Base-by-base conservation (phyloP, 1,140 invertebrate genomes). In the Augochlora pura region DNA sequence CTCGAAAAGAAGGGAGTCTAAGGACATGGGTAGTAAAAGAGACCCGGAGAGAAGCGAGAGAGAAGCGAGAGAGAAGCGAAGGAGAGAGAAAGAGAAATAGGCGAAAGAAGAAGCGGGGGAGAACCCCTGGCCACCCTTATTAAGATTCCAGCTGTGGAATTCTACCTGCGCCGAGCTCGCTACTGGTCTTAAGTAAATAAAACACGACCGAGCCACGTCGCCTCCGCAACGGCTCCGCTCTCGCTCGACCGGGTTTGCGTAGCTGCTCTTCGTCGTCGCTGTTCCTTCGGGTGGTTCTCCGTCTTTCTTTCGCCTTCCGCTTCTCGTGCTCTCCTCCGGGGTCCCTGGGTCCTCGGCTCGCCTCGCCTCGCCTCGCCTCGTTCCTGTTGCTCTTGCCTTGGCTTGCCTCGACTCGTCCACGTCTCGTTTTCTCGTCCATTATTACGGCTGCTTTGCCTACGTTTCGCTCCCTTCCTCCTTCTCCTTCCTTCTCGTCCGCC, bases 121-220 rank as follows among this genome's bases (percentile, higher is more conserved):
- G 91, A 91, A 91, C 88, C 89, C 76, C 91, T 91, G 92, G 67
- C 88, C 89, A 91, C 92, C 91, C 92, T 93, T 93, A 92, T 93
- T 93, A 93, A 92, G 89, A 93, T 92, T 92, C 92, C 91, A 92
- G 88, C 88, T 89, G 89, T 91, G 91, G 92, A 93, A 93, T 93
- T 92, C 91, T 93, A 92, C 91, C 91, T 93, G 92, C 89, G 88
- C 88, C 73, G 79, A 88, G 88, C 87, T 89, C 86, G 90, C 91
- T 92, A 92, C 92, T 93, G 90, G 92, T 92, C 92, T 93, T 93
- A 88, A 91, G 91, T 92, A 93, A 93, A 93, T 92, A 93, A 93
- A 93, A 92, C 89, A 91, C 89, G 88, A 91, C 80, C 88, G 85
- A 88, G 86, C 88, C 88, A 88, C 86, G 86, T 91, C 88, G 88